A percentile compares a stretch with the other conserved stretches of the same genome.
Evolutionary conservation across 2,888 invertebrate genomes (phyloP).

Genomic region (Gasteruption jaculator): DNA sequence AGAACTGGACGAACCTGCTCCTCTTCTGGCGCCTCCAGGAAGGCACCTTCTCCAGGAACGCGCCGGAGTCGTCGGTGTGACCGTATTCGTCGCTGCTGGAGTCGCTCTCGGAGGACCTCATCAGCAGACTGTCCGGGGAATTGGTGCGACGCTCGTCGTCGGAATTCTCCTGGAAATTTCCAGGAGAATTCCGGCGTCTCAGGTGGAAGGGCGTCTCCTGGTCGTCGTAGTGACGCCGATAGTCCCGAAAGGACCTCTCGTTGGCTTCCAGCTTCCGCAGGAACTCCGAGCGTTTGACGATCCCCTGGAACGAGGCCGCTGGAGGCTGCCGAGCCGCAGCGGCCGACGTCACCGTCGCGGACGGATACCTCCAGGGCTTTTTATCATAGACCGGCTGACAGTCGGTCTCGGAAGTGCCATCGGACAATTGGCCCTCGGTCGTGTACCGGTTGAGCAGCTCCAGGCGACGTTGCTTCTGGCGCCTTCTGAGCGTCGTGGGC

Average conservation of each 20-base stretch:
- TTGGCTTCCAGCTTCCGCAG: conserved; percentile 36
- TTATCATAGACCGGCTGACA: conserved; percentile 31
- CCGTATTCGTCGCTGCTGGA: conserved; percentile 54
- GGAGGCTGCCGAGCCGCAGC: no score
- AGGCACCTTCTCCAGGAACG: conserved; percentile 53
- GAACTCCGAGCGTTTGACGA: conserved; percentile 43
- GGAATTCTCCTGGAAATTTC: conserved; percentile 31
- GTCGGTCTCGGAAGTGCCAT: conserved; percentile 44
- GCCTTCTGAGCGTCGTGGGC: conserved; percentile 47
- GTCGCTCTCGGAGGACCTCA: conserved; percentile 48
- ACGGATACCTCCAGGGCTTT: no score
- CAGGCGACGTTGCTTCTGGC: conserved; percentile 44
- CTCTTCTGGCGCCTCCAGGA: conserved; percentile 31
- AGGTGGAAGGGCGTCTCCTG: conserved; percentile 27
- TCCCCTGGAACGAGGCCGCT: no score
- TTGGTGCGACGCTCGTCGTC: conserved; percentile 49
- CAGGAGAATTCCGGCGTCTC: conserved; percentile 22
- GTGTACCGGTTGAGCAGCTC: conserved; percentile 47
- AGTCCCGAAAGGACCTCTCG: conserved; percentile 28
- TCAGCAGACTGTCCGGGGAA: conserved; percentile 49
- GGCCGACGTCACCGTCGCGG: no score
- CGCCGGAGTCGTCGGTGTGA: conserved; percentile 52
- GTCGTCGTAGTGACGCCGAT: conserved; percentile 39
- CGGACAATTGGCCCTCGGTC: conserved; percentile 45
- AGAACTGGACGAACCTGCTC: conserved; percentile 43